Conservation (phyloP, 2,888 invertebrate species). For the Flexamia atlantica region DNA sequence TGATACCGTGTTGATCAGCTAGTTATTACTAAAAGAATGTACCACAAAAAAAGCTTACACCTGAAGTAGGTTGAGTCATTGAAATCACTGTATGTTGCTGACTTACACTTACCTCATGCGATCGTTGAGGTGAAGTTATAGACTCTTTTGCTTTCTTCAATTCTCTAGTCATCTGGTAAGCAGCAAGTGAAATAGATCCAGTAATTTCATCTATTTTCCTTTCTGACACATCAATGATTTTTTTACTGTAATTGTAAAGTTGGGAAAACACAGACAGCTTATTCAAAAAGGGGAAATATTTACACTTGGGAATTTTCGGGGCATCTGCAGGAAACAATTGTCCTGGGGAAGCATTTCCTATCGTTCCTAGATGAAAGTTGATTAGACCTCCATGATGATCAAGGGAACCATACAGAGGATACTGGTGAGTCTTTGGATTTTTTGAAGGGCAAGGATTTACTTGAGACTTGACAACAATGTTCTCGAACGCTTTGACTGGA, state of each 20-base stretch:
- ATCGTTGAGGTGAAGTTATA: too few species aligned
- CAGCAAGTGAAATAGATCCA: too few species aligned
- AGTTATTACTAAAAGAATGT: too few species aligned
- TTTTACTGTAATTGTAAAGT: not conserved
- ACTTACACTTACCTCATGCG: too few species aligned
- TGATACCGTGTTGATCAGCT: too few species aligned
- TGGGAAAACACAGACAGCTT: not conserved
- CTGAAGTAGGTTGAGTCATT: too few species aligned
- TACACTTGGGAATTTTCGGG: conserved; percentile 7
- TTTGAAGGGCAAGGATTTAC: not conserved
- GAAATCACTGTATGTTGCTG: too few species aligned
- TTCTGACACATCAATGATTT: not conserved
- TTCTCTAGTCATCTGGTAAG: too few species aligned
- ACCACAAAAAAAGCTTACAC: too few species aligned
- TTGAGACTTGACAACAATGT: not conserved
- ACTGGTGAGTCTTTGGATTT: not conserved
- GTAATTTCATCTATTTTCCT: not conserved
- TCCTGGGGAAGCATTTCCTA: not conserved
- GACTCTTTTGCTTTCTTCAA: too few species aligned
- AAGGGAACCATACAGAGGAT: not conserved
- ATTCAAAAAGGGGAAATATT: not conserved
- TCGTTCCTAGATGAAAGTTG: not conserved
- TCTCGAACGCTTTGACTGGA: not conserved
- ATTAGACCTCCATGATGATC: conserved; percentile 13
- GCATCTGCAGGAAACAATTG: not conserved